Conservation (phyloP, 2,888 invertebrate species). For the Allygus modestus region DNA sequence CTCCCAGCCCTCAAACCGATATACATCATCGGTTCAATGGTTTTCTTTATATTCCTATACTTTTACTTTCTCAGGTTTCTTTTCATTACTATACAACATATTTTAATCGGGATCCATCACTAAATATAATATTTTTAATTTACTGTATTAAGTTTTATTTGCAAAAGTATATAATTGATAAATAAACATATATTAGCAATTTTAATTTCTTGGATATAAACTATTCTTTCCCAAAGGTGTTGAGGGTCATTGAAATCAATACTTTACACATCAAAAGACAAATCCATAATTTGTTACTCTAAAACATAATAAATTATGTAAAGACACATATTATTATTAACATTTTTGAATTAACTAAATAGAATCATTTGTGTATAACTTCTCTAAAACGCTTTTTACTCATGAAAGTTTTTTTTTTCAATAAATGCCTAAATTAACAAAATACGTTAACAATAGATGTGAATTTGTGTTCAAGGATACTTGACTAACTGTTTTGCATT, state of each 20-base stretch:
- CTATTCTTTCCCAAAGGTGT: no score
- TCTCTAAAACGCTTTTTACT: constrained; percentile 35
- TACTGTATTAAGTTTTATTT: no score
- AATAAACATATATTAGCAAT: no score
- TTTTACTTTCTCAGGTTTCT: background rate
- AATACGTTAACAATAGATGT: constrained; percentile 12
- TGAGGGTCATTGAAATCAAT: no score
- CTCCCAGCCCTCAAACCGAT: background rate
- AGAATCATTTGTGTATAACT: constrained; percentile 30
- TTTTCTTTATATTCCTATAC: background rate
- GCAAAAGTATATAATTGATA: no score
- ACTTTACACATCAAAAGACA: no score
- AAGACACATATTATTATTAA: background rate
- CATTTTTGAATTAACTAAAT: constrained; percentile 18
- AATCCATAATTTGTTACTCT: no score
- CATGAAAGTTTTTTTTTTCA: background rate
- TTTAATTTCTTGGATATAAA: no score
- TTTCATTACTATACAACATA: background rate
- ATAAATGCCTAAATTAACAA: constrained; percentile 23
- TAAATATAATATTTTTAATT: no score
- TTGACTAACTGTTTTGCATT: background rate
- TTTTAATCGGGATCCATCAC: background rate
- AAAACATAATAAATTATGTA: background rate
- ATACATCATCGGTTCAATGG: constrained; percentile 19
- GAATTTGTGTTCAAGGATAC: background rate